Evolutionary conservation across 2,888 invertebrate genomes (phyloP), one percentile per base, ranked within the genome.

Genomic region (Tethea ocularis): DNA sequence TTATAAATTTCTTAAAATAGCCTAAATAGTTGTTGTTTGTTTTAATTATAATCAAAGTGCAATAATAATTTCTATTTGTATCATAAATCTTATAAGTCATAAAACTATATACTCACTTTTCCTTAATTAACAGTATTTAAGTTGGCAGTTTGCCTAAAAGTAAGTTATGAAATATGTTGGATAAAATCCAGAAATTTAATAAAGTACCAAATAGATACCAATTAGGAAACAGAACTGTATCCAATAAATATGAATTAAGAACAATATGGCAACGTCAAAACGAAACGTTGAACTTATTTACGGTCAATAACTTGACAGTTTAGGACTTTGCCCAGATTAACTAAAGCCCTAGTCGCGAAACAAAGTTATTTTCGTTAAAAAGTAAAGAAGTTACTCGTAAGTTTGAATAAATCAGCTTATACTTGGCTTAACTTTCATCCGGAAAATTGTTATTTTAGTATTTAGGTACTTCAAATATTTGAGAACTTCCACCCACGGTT

Each of bases 181-280:
- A 46, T n/a, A 5, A 46, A 46, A 20, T 20, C 41, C 41, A 46
- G 41, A 46, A 46, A 46, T 20, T 20, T 20, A 20, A 46, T 46
- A 46, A 46, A 46, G 41, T 7, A 20, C 41, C 41, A 46, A 46
- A 46, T 46, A 20, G 20, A 46, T 46, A 46, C 41, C 41, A 46
- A 46, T 20, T 46, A 46, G 7, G 17, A 20, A 24, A 24, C 2
- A 24, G 2, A 46, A 41, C 17, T 41, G 38, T 41, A 41, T 46
- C 41, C 20, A 17, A 46, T 46, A 46, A 46, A 46, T 46, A 46
- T 8, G 41, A 20, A 46, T 46, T 46, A 46, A 0, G 20, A 46
- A 46, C 41, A 20, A 46, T 20, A 46, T 8, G 38, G 38, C 38
- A 46, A n/a, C 3, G 10, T 17, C 41, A 20, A 46, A 46, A 17